phyloP scores from a whole-genome alignment of 2,888 invertebrate species.

The Rotaria sp. region DNA sequence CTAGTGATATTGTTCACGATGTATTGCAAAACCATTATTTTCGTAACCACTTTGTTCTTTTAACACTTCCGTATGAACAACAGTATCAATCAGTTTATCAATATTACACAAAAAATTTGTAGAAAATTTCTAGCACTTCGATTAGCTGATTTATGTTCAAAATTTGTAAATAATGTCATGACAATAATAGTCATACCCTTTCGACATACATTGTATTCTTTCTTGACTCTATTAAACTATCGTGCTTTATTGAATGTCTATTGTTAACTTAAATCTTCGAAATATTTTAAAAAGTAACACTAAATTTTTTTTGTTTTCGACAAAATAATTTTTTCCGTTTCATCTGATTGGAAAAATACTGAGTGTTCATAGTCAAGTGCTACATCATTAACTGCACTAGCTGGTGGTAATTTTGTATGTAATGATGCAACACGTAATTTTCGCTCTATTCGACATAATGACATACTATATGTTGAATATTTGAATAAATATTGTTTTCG shows the following conservation, averaged over 20 bases:
- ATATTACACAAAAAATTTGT: conserved; percentile 87
- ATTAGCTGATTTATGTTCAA: conserved; percentile 80
- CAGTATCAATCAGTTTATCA: conserved; percentile 81
- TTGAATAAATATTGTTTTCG: conserved; percentile 36
- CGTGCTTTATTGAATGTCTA: conserved; percentile 77
- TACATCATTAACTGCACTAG: conserved; percentile 88
- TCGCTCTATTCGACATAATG: conserved; percentile 45
- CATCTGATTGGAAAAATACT: conserved; percentile 67
- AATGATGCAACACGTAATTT: conserved; percentile 80
- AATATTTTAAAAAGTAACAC: conserved; percentile 43
- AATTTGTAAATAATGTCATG: conserved; percentile 92
- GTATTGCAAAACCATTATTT: conserved; percentile 88
- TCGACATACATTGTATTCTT: conserved; percentile 84
- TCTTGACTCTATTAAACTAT: conserved; percentile 80
- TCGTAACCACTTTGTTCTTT: conserved; percentile 88
- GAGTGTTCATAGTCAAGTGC: conserved; percentile 96
- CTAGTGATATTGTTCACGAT: conserved; percentile 77
- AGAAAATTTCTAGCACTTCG: conserved; percentile 77
- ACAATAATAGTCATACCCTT: conserved; percentile 85
- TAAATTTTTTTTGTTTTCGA: too few relatives aligned
- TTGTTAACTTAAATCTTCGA: conserved; percentile 41
- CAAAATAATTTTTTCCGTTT: conserved; percentile 5
- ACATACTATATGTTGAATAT: conserved; percentile 37
- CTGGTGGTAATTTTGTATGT: conserved; percentile 80
- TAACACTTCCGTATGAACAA: conserved; percentile 96